Evolutionary conservation across 2,888 invertebrate species (phyloP).

Genomic region (Hydriomena furcata): DNA sequence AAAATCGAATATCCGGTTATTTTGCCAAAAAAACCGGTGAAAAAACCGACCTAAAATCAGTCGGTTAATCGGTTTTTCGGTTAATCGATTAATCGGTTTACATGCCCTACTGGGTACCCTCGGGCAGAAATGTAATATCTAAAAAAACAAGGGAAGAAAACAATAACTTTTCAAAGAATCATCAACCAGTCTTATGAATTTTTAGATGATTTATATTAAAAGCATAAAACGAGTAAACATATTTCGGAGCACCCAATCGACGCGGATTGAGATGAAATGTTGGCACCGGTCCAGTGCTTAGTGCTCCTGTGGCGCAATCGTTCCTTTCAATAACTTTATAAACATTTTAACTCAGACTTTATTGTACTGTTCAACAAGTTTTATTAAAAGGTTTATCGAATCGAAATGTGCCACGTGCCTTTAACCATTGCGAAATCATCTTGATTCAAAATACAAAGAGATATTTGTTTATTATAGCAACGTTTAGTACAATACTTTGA

Average conservation of each 20-base stretch:
- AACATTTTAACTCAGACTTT: constrained; percentile 3
- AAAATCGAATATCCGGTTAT: no score
- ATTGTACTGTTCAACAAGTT: constrained; percentile 13
- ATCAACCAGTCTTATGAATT: no score
- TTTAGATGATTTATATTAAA: background rate
- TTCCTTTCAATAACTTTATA: constrained; percentile 11
- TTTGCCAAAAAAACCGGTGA: no score
- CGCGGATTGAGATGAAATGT: constrained; percentile 13
- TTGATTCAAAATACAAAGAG: background rate
- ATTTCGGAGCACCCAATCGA: constrained; percentile 3
- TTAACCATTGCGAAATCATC: background rate
- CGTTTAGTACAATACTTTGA: no score
- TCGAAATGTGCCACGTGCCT: background rate
- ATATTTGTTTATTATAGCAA: no score
- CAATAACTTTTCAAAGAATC: no score
- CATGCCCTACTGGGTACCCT: no score
- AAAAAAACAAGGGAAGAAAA: no score
- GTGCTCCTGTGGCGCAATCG: constrained; percentile 4
- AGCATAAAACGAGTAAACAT: constrained; percentile 4
- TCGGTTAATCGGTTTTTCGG: no score
- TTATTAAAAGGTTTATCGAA: background rate
- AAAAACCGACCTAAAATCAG: no score
- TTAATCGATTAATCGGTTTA: no score
- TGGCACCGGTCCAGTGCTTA: constrained; percentile 16
- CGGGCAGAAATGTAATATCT: no score